phyloP scores from a whole-genome alignment of 2,113 vertebrate genomes.

The Girardinichthys multiradiatus region DNA sequence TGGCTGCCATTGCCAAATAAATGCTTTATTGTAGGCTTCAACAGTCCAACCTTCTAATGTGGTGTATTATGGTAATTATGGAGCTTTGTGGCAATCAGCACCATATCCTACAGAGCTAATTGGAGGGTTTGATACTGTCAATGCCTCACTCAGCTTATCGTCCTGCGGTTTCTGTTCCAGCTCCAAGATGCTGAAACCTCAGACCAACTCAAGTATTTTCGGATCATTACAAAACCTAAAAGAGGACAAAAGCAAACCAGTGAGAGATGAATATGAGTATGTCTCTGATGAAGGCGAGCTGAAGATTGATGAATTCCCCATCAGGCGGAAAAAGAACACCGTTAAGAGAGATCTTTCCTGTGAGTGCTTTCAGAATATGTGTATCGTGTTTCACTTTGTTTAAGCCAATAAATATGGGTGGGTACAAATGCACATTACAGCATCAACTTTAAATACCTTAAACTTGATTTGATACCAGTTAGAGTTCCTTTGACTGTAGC shows the following conservation, averaged over 20 bases:
- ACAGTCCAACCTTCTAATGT: constrained; percentile 26
- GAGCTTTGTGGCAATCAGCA: constrained; percentile 44
- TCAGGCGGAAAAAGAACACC: constrained; percentile 93
- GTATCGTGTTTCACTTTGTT: constrained; percentile 8
- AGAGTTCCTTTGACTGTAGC: too few relatives aligned
- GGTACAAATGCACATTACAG: too few relatives aligned
- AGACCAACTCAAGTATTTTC: constrained; percentile 89
- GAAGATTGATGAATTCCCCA: constrained; percentile 98
- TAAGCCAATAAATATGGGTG: background rate
- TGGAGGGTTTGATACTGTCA: background rate
- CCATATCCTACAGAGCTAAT: constrained; percentile 33
- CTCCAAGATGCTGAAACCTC: constrained; percentile 91
- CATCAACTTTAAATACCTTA: too few relatives aligned
- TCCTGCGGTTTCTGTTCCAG: constrained; percentile 75
- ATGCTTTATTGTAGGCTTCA: constrained; percentile 5
- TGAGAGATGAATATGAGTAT: constrained; percentile 96
- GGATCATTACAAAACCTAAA: constrained; percentile 96
- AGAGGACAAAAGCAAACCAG: constrained; percentile 93
- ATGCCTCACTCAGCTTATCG: constrained; percentile 29
- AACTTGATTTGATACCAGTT: too few relatives aligned
- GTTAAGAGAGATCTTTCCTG: constrained; percentile 93
- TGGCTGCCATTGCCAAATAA: background rate
- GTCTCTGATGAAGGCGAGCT: constrained; percentile 97
- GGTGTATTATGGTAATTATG: constrained; percentile 33
- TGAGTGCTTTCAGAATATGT: constrained; percentile 77